phyloP scores from a whole-genome alignment of 2,888 invertebrate species.

The Syrphus vitripennis region DNA sequence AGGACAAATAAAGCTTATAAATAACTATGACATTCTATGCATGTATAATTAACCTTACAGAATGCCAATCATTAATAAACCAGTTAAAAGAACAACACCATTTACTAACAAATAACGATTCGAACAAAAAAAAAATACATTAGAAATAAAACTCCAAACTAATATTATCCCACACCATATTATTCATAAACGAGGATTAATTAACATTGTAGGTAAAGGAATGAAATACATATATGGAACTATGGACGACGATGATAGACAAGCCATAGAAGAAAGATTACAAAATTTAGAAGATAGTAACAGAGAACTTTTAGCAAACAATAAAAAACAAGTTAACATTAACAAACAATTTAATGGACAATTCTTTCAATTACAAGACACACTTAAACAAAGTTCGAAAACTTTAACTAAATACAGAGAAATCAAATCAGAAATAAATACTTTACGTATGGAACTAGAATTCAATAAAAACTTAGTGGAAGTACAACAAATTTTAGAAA shows the following conservation, averaged over 20 bases:
- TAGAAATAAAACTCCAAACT: conserved; percentile 6
- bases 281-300: conserved; percentile 1
- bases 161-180: neutral
- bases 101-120: neutral
- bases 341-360: neutral
- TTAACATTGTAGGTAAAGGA: neutral
- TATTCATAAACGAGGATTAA: conserved; percentile 7
- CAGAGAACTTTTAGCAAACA: neutral
- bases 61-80: conserved; percentile 5
- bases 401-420: neutral
- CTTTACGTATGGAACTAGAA: neutral
- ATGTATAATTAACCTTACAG: conserved; percentile 16
- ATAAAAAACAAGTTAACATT: neutral
- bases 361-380: neutral
- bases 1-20: neutral
- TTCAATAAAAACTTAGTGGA: neutral
- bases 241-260: conserved; percentile 13
- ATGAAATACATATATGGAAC: conserved; percentile 19
- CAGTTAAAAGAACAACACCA: neutral
- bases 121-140: neutral
- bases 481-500: conserved; percentile 8
- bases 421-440: neutral
- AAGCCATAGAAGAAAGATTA: conserved; percentile 8
- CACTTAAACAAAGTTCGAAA: neutral
- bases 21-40: neutral